Base-by-base conservation (phyloP, 1,140 invertebrate genomes). In the Cyclina sinensis region DNA sequence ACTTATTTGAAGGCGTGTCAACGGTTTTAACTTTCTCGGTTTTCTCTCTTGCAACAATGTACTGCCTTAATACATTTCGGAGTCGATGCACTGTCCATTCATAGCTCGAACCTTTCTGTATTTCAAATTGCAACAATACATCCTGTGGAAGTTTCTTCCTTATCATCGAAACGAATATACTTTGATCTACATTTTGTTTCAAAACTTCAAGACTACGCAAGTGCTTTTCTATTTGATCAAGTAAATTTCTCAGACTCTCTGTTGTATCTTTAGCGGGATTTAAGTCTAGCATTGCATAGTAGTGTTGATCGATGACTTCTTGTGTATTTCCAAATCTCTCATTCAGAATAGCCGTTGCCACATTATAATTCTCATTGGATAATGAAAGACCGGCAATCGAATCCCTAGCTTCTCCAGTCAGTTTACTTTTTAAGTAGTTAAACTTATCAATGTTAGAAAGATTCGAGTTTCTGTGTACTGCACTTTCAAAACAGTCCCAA, bases 141-240 rank as follows among this genome's bases (percentile, higher is more conserved):
- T 74, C 70, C 11, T 9, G 14, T 39, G 70, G 70, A 1, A 74
- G 7, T 74, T 74, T 74, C 16, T 11, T 2, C 30, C 24, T 39
- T 74, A 74, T 46, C 21, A 74, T 74, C 0, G 35, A 74, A 27
- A 74, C 30, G 21, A 74, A 74, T 21, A 74, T 35, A 16, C 43
- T 11, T 21, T 74, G 70, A 39, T 74, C 24, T 74, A 39, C n/a
- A 21, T 74, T 39, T 39, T 74, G 32, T 18, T 46, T 46, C n/a
- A 74, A 21, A 7, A 70, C 65, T 32, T 70, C 27, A 32, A 70
- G 65, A 30, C 65, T 70, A 3, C 65, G 65, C 35, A 70, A 70
- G 21, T 70, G 65, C 30, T 21, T 24, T 39, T 70, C 65, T 4
- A 70, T 27, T 24, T 24, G 12, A 21, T 74, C 37, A 39, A 74